Percentiles rank a stretch among this genome's conserved stretches.
Evolutionary conservation across 1,140 invertebrate genomes (phyloP).

Genomic region (Drosophila kohkoa): DNA sequence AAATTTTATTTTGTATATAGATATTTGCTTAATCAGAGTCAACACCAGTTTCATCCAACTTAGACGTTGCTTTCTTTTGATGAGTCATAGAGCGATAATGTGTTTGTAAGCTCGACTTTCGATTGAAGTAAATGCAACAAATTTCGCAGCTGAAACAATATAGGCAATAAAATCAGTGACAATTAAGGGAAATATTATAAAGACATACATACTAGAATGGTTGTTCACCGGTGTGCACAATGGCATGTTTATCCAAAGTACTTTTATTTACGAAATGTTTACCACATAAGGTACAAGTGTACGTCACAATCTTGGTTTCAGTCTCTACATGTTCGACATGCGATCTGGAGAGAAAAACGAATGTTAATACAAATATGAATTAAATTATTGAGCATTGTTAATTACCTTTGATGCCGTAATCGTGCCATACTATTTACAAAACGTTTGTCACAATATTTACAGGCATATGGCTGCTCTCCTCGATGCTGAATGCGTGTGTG

Average conservation of each 20-base stretch:
- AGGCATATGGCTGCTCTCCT: constrained; percentile 52
- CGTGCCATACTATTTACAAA: constrained; percentile 52
- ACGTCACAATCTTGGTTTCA: neutral
- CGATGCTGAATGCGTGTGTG: constrained; percentile 49
- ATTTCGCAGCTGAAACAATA: constrained; percentile 43
- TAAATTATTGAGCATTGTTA: neutral
- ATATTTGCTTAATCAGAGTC: neutral
- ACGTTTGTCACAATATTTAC: constrained; percentile 55
- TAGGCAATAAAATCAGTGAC: no score
- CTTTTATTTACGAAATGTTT: constrained; percentile 40
- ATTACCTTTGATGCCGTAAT: constrained; percentile 47
- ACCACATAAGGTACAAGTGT: constrained; percentile 35
- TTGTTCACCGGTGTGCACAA: constrained; percentile 60
- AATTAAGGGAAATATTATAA: neutral
- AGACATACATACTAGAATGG: constrained; percentile 41
- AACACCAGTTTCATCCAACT: neutral
- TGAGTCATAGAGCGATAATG: constrained; percentile 58
- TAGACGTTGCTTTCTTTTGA: constrained; percentile 7
- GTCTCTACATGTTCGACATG: constrained; percentile 32
- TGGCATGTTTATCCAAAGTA: constrained; percentile 33
- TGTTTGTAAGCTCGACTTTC: constrained; percentile 44
- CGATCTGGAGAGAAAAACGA: neutral
- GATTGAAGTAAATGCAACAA: constrained; percentile 51
- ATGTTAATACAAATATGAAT: neutral
- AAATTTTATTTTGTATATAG: no score